These are phyloP conservation scores for Pollachius pollachius DNA, from an alignment of 2,113 vertebrate genomes.

Conservation along the genomic window DNA sequence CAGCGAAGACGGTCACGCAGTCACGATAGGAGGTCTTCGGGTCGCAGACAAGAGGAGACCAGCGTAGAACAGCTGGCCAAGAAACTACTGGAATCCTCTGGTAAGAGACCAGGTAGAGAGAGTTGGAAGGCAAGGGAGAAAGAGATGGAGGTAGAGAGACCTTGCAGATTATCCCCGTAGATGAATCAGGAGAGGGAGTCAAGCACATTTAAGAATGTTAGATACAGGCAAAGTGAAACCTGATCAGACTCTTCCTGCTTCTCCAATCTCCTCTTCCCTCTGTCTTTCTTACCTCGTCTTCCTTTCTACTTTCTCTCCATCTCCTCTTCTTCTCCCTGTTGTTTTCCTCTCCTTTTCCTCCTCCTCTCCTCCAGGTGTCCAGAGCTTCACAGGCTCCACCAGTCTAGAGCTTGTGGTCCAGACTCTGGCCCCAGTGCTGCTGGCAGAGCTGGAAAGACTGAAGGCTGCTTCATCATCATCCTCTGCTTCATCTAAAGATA, in stretches of 20 bases:
- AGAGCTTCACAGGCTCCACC: conserved; percentile 39
- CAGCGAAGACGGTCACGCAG: conserved; percentile 13
- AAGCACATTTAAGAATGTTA: no score
- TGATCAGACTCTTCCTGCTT: no score
- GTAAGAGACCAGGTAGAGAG: conserved; percentile 28
- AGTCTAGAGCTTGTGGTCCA: conserved; percentile 57
- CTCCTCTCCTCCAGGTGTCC: conserved; percentile 29
- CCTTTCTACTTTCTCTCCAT: background rate
- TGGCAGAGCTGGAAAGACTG: conserved; percentile 60
- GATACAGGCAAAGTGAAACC: no score
- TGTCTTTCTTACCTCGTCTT: no score
- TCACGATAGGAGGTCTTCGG: background rate
- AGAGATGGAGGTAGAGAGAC: background rate
- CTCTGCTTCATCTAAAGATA: background rate
- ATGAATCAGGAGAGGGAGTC: no score
- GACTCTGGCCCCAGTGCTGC: conserved; percentile 52
- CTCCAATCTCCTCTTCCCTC: no score
- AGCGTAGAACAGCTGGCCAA: conserved; percentile 39
- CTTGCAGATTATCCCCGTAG: background rate
- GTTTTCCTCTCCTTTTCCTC: background rate
- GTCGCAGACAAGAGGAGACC: background rate
- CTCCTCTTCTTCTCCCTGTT: background rate
- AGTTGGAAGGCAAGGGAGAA: no score
- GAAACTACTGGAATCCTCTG: conserved; percentile 47
- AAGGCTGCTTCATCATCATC: conserved; percentile 25